Conservation (phyloP, 2,797 vertebrate species). For the Microctenopoma stevenorrisi region DNA sequence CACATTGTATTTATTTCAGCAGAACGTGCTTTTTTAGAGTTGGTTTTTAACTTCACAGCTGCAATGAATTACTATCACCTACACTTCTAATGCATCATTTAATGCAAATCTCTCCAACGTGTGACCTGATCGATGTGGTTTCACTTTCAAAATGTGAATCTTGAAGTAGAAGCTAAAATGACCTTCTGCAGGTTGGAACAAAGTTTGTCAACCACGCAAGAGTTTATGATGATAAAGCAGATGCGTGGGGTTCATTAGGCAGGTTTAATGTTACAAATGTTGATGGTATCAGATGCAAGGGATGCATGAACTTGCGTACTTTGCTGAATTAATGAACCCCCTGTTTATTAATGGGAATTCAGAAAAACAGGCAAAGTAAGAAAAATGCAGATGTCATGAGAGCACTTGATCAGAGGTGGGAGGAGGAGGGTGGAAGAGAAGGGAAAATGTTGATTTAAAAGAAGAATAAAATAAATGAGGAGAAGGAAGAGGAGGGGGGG, state of each 20-base stretch:
- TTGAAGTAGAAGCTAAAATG: not conserved
- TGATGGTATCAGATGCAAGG: too few relatives aligned
- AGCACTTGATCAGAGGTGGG: not conserved
- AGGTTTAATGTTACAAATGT: too few relatives aligned
- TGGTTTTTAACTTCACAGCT: too few relatives aligned
- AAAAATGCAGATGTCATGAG: not conserved
- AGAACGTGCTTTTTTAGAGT: too few relatives aligned
- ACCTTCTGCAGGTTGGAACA: not conserved
- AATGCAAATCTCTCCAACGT: not conserved
- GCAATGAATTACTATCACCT: too few relatives aligned
- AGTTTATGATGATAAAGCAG: not conserved
- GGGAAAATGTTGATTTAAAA: not conserved
- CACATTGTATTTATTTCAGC: not conserved
- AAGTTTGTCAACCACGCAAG: not conserved
- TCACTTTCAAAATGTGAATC: not conserved
- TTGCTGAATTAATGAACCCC: too few relatives aligned
- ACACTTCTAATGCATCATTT: too few relatives aligned
- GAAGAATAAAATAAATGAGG: constrained; percentile 5
- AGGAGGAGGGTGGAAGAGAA: not conserved
- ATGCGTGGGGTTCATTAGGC: not conserved
- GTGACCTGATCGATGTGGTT: not conserved
- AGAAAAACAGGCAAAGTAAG: too few relatives aligned
- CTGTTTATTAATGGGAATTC: too few relatives aligned
- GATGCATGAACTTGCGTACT: too few relatives aligned
- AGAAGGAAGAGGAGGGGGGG: not conserved